Evolutionary conservation across 2,888 invertebrate genomes (phyloP).

Genomic region (Macrosiphum euphorbiae): DNA sequence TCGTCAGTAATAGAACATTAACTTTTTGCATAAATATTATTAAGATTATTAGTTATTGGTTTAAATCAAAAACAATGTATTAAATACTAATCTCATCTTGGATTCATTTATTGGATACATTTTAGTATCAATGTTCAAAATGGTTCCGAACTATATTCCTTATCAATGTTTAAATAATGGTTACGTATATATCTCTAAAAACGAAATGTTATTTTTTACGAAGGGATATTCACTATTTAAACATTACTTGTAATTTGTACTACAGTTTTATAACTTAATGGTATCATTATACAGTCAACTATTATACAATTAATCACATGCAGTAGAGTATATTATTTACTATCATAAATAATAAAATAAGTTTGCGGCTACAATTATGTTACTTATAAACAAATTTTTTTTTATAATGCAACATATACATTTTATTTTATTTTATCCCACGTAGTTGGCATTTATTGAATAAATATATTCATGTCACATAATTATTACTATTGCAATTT

Average conservation of each 20-base stretch:
- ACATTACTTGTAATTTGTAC: neutral
- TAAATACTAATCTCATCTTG: neutral
- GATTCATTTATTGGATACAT: neutral
- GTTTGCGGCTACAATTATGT: neutral
- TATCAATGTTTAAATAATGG: neutral
- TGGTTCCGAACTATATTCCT: neutral
- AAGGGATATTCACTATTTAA: neutral
- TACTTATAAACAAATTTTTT: neutral
- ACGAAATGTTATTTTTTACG: neutral
- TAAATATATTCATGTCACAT: slow-evolving; percentile 6
- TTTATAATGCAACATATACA: neutral
- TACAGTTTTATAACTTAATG: too few species aligned
- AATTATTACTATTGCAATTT: slow-evolving; percentile 8
- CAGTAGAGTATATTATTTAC: neutral
- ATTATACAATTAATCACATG: neutral
- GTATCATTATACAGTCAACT: neutral
- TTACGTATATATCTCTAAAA: neutral
- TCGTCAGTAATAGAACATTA: neutral
- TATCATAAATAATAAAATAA: neutral
- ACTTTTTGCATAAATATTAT: neutral
- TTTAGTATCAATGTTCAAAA: neutral
- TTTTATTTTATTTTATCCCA: slow-evolving; percentile 36
- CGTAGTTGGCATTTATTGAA: slow-evolving; percentile 20
- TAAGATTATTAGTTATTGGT: neutral
- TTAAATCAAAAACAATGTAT: neutral